Base-by-base conservation (phyloP, 92 coral and sea anemone genomes). In the Pocillopora meandrina region DNA sequence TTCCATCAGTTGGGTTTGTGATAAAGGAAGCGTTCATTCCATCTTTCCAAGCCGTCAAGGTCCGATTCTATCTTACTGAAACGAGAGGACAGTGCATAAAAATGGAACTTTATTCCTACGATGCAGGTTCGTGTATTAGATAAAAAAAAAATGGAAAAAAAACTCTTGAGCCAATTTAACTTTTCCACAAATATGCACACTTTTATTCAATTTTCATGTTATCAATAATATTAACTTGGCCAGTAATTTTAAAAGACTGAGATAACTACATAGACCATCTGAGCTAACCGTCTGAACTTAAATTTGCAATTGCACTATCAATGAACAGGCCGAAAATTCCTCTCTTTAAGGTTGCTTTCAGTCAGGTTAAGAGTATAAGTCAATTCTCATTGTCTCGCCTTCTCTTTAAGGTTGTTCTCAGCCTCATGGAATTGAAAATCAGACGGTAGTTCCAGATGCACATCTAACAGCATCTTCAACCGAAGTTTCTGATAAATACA, bases 351-450 rank as follows among this genome's bases (percentile, higher is more conserved):
- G 5, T 42, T 42, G 49, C 49, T 42, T 42, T 42, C 49, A 42
- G 49, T 42, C 49, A 42, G 49, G 2, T 42, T 42, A 42, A 42
- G n/a, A 2, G 49, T 42, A 2, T 42, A 42, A 42, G 49, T 71
- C 49, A 35, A 56, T 20, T 47, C 49, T 1, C 12, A 23, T 20
- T 56, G 15, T 58, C 55, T n/a, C 8, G 64, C 6, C 70, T 19
- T 47, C 18, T 33, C 34, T 58, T 31, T 81, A 35, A 90, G 92
- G 65, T 13, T 90, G 93, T 67, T 87, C 78, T 6, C 34, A 56
- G 15, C 84, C 94, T 35, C 66, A 88, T 74, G 98, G 98, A 13
- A 82, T 95, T 92, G 90, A 90, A 78, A 79, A 83, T 71, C 62
- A 60, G n/a, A 34, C 61, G 56, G 80, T 42, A 5, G 49, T 95